Percentiles rank a stretch among this genome's conserved stretches.
These are phyloP conservation scores for Pristionchus mayeri DNA, from an alignment of 2,888 invertebrate genomes.

Conservation along the genomic window DNA sequence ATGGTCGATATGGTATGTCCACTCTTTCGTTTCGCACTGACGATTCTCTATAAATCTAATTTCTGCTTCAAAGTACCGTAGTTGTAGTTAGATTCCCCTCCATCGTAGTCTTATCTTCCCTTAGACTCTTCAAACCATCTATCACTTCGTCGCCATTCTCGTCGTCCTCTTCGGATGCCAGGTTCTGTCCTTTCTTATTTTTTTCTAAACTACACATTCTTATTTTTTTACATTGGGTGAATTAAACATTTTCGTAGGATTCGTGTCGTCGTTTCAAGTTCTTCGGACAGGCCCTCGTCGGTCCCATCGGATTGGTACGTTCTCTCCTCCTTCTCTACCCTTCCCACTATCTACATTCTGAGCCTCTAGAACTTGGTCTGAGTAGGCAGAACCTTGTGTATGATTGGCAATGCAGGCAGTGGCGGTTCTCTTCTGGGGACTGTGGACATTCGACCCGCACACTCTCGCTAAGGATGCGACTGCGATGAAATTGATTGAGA, in stretches of 20 bases:
- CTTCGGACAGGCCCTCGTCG: constrained; percentile 57
- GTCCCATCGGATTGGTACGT: constrained; percentile 62
- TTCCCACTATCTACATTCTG: not conserved
- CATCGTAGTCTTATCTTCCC: not conserved
- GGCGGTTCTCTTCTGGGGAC: constrained; percentile 71
- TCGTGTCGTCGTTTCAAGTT: constrained; percentile 56
- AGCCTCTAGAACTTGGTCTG: too few species aligned
- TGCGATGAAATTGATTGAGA: constrained; percentile 62
- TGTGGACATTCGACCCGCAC: constrained; percentile 66
- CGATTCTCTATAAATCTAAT: too few species aligned
- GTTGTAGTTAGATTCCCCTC: not conserved
- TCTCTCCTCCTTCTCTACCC: not conserved
- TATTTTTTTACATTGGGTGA: not conserved
- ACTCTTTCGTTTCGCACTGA: too few species aligned
- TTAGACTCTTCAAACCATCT: constrained; percentile 68
- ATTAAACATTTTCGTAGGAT: not conserved
- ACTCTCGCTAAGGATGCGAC: constrained; percentile 65
- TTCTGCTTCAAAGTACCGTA: not conserved
- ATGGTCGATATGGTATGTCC: constrained; percentile 69
- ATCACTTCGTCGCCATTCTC: constrained; percentile 65
- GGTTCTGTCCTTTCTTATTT: not conserved
- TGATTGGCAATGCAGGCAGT: constrained; percentile 60
- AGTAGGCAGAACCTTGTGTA: not conserved
- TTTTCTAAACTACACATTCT: not conserved
- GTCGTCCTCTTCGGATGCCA: constrained; percentile 44